Conservation (phyloP, 53 echinoderm and acorn worm species). For the Echinarachnius parma region DNA sequence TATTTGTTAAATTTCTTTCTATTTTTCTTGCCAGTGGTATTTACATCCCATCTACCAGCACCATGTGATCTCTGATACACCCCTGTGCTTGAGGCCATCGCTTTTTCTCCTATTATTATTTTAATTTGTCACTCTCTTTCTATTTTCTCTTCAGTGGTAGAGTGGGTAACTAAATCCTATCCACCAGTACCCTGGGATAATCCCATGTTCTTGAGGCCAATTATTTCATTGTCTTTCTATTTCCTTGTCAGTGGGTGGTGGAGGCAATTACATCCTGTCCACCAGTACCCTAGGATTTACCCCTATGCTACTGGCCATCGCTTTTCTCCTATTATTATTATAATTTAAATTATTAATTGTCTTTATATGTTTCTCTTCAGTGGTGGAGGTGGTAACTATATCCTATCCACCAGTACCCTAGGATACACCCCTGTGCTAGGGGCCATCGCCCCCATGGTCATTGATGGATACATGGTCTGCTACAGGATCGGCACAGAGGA, state of each 20-base stretch:
- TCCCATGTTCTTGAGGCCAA: too few relatives aligned
- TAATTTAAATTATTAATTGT: too few relatives aligned
- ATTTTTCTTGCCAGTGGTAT: too few relatives aligned
- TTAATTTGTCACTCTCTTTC: too few relatives aligned
- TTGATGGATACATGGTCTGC: conserved; percentile 78
- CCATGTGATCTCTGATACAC: too few relatives aligned
- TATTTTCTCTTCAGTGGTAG: conserved; percentile 63
- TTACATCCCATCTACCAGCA: too few relatives aligned
- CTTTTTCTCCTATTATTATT: too few relatives aligned
- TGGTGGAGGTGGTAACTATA: conserved; percentile 87
- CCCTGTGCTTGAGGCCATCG: too few relatives aligned
- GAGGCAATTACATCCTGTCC: conserved; percentile 76
- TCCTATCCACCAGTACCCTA: conserved; percentile 77
- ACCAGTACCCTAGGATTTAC: conserved; percentile 79
- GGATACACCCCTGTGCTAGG: conserved; percentile 69
- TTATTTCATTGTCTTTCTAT: not conserved
- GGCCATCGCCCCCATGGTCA: conserved; percentile 67
- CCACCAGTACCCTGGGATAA: conserved; percentile 83
- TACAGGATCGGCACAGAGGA: conserved; percentile 62
- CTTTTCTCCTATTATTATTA: too few relatives aligned
- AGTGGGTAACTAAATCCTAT: conserved; percentile 75
- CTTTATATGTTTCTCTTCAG: too few relatives aligned
- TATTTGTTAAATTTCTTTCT: too few relatives aligned
- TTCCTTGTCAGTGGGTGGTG: conserved; percentile 68
- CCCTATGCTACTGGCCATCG: conserved; percentile 55